These are phyloP conservation scores for Brachionus plicatilis DNA, from an alignment of 1,140 invertebrate species.

Conservation along the genomic window DNA sequence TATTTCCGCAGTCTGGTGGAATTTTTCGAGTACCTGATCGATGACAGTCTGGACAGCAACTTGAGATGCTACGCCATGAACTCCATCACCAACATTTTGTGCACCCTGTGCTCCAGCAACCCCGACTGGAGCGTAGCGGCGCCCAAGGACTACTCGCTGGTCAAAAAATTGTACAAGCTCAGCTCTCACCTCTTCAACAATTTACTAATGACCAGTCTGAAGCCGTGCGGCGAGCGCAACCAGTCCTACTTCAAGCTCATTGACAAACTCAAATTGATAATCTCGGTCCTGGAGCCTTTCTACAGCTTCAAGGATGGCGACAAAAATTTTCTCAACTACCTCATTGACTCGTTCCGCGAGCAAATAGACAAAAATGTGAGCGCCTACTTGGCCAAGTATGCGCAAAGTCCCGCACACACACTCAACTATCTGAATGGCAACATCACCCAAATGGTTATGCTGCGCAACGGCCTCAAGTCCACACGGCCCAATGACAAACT, in stretches of 20 bases:
- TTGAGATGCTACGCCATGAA: slow-evolving; percentile 5
- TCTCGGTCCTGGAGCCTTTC: background rate
- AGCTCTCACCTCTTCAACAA: background rate
- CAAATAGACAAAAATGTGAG: slow-evolving; percentile 30
- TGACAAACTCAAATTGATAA: slow-evolving; percentile 1
- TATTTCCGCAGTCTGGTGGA: background rate
- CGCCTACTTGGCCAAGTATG: background rate
- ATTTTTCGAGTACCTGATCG: slow-evolving; percentile 13
- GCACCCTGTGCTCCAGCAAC: background rate
- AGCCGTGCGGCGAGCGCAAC: background rate
- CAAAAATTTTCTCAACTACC: background rate
- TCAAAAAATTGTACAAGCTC: background rate
- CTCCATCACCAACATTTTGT: background rate
- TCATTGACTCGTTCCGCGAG: slow-evolving; percentile 13
- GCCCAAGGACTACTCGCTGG: background rate
- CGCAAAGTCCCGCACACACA: background rate
- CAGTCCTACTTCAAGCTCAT: slow-evolving; percentile 28
- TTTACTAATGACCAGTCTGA: slow-evolving; percentile 26
- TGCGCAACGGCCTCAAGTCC: background rate
- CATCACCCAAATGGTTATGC: background rate
- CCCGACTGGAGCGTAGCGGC: background rate
- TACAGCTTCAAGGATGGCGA: background rate
- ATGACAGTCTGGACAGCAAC: background rate
- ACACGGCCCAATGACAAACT: background rate
- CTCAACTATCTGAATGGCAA: slow-evolving; percentile 26